phyloP scores from a whole-genome alignment of 2,113 vertebrate species.

The Coreoperca whiteheadi region DNA sequence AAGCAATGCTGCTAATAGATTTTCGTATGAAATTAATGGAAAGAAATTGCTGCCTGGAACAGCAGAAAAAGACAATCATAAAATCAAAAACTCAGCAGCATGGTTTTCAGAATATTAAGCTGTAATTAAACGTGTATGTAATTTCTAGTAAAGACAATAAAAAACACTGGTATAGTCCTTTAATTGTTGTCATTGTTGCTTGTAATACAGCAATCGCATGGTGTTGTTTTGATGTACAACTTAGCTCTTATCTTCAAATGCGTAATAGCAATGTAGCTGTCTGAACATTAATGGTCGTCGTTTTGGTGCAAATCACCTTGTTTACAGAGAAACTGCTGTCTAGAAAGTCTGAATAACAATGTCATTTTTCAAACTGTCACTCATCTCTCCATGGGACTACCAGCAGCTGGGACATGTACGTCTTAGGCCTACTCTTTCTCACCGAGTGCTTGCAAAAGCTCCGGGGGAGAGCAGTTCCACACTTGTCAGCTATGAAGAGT shows the following conservation, averaged over 20 bases:
- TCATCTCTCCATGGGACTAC: constrained; percentile 66
- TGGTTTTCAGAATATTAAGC: not conserved
- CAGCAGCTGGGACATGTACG: constrained; percentile 50
- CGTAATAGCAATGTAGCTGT: constrained; percentile 16
- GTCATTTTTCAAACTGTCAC: constrained; percentile 69
- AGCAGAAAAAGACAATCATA: not conserved
- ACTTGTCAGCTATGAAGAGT: constrained; percentile 67
- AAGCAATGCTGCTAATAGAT: not conserved
- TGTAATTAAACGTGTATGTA: not conserved
- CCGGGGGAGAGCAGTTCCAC: constrained; percentile 46
- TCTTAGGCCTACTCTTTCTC: constrained; percentile 51
- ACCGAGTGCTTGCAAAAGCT: constrained; percentile 44
- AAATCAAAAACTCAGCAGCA: not conserved
- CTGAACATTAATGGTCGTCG: constrained; percentile 42
- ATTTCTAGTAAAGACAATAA: not conserved
- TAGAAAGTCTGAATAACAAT: constrained; percentile 70
- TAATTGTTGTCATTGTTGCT: not conserved
- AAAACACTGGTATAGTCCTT: not conserved
- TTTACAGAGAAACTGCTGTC: constrained; percentile 63
- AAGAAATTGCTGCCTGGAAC: not conserved
- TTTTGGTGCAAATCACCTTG: constrained; percentile 69
- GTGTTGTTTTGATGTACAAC: constrained; percentile 9
- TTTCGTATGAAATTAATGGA: constrained; percentile 1
- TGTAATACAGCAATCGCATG: constrained; percentile 23
- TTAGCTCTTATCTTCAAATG: constrained; percentile 46